These are phyloP conservation scores for Macrosteles quadrilineatus DNA, from an alignment of 1,140 invertebrate genomes.

Conservation along the genomic window DNA sequence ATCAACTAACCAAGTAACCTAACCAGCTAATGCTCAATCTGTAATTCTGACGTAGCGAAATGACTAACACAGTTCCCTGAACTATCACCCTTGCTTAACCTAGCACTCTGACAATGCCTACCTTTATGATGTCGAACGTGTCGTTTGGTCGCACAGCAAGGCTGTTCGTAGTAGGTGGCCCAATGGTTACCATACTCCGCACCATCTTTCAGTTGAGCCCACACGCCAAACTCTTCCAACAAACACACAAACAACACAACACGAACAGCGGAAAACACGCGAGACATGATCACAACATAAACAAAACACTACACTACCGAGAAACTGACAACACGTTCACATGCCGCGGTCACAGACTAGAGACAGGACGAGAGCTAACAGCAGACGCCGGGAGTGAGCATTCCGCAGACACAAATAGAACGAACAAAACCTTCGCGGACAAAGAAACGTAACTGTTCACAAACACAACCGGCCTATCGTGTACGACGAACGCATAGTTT, in stretches of 20 bases:
- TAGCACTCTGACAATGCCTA: constrained; percentile 2
- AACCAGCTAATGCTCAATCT: no score
- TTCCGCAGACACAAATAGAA: constrained; percentile 4
- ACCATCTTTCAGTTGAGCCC: constrained; percentile 16
- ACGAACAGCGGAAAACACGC: background rate
- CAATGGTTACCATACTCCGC: constrained; percentile 24
- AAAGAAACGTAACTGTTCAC: background rate
- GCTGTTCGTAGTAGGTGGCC: constrained; percentile 40
- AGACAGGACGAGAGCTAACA: background rate
- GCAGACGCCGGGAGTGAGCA: background rate
- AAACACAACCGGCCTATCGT: background rate
- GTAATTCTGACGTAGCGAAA: no score
- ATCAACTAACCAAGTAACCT: no score
- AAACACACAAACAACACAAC: constrained; percentile 16
- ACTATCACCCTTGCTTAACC: no score
- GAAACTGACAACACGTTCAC: background rate
- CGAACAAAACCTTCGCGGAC: background rate
- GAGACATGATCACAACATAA: background rate
- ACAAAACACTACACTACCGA: constrained; percentile 6
- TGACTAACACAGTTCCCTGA: no score
- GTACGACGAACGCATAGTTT: background rate
- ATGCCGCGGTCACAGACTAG: constrained; percentile 5
- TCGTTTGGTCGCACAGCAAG: constrained; percentile 35
- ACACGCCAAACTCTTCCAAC: constrained; percentile 17
- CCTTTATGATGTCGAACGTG: constrained; percentile 42